These are phyloP conservation scores for Orientallactaga bullata DNA, from an alignment of 2,113 vertebrate species.

Conservation along the genomic window DNA sequence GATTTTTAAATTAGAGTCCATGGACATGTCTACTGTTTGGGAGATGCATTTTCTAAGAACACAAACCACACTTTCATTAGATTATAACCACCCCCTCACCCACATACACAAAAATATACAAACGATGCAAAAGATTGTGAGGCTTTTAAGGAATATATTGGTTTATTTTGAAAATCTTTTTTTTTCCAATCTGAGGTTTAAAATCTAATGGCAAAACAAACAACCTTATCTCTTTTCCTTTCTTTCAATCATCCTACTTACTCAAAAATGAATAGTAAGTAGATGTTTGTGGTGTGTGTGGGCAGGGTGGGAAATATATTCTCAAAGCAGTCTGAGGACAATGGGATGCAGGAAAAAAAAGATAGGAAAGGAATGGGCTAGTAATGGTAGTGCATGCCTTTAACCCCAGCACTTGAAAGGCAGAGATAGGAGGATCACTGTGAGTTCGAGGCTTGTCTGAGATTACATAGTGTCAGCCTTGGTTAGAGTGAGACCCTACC, in stretches of 20 bases:
- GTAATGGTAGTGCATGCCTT: too few species aligned
- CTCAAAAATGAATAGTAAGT: background rate
- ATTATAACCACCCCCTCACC: background rate
- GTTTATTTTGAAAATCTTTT: slow-evolving; percentile 39
- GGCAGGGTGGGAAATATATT: background rate
- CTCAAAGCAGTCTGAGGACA: background rate
- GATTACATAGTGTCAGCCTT: too few species aligned
- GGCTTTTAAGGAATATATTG: background rate
- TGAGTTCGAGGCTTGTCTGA: too few species aligned
- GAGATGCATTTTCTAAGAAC: background rate
- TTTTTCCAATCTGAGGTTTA: background rate
- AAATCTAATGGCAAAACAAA: slow-evolving; percentile 40
- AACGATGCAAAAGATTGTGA: slow-evolving; percentile 5
- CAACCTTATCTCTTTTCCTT: background rate
- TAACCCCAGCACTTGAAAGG: too few species aligned
- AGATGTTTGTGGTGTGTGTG: background rate
- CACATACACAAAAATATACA: rapidly evolving
- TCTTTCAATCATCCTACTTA: background rate
- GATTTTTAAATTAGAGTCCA: background rate
- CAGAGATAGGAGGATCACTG: too few species aligned
- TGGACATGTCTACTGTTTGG: background rate
- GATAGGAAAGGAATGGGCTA: background rate
- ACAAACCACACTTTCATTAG: background rate
- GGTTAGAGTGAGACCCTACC: too few species aligned
- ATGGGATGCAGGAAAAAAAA: background rate